These are phyloP conservation scores for Halcyon malimbica DNA, from an alignment of 2,113 vertebrate species.

Conservation along the genomic window DNA sequence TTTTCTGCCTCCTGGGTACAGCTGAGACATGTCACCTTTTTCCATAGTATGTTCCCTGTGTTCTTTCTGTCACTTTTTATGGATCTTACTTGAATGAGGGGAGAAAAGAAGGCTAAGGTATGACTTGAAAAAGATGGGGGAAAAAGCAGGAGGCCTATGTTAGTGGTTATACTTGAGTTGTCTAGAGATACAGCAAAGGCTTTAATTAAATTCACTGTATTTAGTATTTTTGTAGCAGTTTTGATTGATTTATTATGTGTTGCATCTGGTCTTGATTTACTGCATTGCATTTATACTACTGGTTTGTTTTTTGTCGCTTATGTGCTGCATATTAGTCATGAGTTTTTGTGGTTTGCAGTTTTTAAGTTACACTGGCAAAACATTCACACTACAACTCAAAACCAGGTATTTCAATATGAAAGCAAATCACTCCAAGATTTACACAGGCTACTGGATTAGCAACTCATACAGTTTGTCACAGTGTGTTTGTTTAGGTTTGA, in stretches of 20 bases:
- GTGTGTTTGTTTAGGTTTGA: neutral
- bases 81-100: neutral
- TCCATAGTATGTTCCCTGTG: neutral
- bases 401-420: slow-evolving; percentile 19
- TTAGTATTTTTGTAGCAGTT: slow-evolving; percentile 63
- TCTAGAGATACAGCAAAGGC: neutral
- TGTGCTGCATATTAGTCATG: neutral
- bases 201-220: slow-evolving; percentile 70
- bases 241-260: slow-evolving; percentile 69
- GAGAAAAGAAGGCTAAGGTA: neutral
- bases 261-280: slow-evolving; percentile 69
- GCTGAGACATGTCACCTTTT: rapidly evolving
- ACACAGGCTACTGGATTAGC: neutral
- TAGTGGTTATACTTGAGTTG: slow-evolving; percentile 11
- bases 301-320: slow-evolving; percentile 60
- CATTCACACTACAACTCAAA: neutral
- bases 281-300: slow-evolving; percentile 29
- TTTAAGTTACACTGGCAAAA: slow-evolving; percentile 20
- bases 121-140: rapidly evolving
- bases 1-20: neutral
- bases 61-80: neutral
- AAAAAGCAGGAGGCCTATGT: neutral
- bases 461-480: neutral
- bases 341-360: slow-evolving; percentile 34
- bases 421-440: slow-evolving; percentile 29